phyloP scores from a whole-genome alignment of 2,113 vertebrate genomes.

The Rhombomys opimus region DNA sequence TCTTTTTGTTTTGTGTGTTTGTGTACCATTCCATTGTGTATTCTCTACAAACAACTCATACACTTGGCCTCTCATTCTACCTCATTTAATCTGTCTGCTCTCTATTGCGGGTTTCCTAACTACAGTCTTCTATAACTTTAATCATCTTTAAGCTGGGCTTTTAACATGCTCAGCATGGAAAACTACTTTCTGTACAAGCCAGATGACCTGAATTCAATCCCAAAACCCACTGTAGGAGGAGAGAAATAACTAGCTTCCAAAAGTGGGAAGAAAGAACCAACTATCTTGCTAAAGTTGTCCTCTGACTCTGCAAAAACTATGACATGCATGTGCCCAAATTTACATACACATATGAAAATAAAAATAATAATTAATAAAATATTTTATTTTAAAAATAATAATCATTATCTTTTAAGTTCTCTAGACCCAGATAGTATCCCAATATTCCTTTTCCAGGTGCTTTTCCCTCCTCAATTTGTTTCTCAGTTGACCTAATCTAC shows the following conservation, averaged over 20 bases:
- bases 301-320: background rate
- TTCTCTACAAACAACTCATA: background rate
- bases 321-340: background rate
- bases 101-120: background rate
- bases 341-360: background rate
- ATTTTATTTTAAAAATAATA: background rate
- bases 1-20: background rate
- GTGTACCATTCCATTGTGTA: background rate
- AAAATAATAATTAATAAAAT: background rate
- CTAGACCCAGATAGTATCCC: background rate
- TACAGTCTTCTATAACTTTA: background rate
- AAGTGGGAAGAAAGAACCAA: background rate
- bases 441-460: background rate
- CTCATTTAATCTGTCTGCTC: background rate
- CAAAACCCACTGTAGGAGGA: background rate
- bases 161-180: background rate
- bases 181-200: background rate
- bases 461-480: background rate
- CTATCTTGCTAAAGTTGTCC: background rate
- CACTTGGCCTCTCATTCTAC: background rate
- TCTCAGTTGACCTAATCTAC: background rate
- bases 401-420: background rate
- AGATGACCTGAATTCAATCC: background rate
- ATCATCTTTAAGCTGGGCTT: background rate
- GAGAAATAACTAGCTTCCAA: background rate